phyloP scores from a whole-genome alignment of 2,113 vertebrate species.

The Diphyllodes magnificus region DNA sequence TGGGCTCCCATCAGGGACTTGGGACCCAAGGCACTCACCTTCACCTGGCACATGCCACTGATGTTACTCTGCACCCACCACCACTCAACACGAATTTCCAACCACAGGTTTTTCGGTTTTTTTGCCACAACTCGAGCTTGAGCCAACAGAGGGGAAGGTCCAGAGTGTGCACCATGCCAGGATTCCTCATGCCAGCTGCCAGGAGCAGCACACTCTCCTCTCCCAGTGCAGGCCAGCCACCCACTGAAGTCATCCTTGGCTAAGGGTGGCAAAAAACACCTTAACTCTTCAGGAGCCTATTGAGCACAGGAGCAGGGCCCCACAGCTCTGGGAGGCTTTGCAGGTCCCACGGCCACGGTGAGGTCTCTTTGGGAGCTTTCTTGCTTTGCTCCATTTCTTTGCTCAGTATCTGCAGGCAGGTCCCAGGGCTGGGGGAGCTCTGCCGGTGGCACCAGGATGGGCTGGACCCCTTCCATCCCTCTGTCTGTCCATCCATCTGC shows the following conservation, averaged over 20 bases:
- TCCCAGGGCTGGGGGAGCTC: not conserved
- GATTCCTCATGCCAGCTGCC: not conserved
- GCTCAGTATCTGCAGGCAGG: not conserved
- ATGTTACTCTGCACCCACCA: rapidly evolving
- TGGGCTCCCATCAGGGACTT: not conserved
- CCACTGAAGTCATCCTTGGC: not conserved
- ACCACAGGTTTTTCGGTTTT: not conserved
- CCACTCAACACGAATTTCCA: not conserved
- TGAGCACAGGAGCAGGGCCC: rapidly evolving
- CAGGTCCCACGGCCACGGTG: rapidly evolving
- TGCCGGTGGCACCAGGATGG: not conserved
- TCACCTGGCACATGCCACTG: not conserved
- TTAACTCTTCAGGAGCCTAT: not conserved
- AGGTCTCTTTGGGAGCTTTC: not conserved
- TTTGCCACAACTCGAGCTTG: not conserved
- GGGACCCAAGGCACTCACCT: not conserved
- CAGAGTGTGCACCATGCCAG: not conserved
- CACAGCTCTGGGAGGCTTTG: not conserved
- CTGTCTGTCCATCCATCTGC: not conserved
- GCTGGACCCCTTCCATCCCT: not conserved
- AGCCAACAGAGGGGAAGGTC: not conserved
- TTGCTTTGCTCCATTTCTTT: not conserved
- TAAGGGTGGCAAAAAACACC: not conserved
- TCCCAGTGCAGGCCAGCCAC: not conserved
- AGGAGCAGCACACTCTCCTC: not conserved